Percentiles rank a stretch among this genome's conserved stretches.
phyloP scores from a whole-genome alignment of 2,888 invertebrate genomes.

The Idaea dimidiata region DNA sequence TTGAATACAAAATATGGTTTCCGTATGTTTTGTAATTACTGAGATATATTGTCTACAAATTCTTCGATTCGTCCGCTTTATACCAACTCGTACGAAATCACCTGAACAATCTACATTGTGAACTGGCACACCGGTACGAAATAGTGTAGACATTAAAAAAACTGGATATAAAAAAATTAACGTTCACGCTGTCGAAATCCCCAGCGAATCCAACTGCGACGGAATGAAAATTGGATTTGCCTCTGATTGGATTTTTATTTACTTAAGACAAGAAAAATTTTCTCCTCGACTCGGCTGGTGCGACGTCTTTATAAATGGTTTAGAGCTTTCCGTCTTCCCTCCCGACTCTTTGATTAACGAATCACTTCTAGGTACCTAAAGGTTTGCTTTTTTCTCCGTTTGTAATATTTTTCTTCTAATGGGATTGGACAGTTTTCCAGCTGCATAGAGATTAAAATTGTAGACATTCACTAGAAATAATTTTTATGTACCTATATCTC shows the following conservation, averaged over 20 bases:
- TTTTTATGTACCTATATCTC: too few species aligned
- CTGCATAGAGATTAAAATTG: background rate
- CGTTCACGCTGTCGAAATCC: conserved; percentile 56
- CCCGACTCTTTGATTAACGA: conserved; percentile 51
- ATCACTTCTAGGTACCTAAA: conserved; percentile 5
- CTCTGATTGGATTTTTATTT: conserved; percentile 81
- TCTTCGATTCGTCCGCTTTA: too few species aligned
- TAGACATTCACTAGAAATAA: too few species aligned
- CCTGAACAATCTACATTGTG: conserved; percentile 22
- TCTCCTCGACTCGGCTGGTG: conserved; percentile 36
- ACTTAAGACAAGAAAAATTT: conserved; percentile 81
- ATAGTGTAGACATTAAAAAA: conserved; percentile 69
- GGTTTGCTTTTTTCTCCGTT: conserved; percentile 2
- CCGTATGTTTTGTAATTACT: too few species aligned
- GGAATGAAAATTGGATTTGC: conserved; percentile 80
- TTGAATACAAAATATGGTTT: too few species aligned
- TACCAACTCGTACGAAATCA: conserved; percentile 20
- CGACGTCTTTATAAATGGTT: conserved; percentile 76
- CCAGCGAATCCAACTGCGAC: conserved; percentile 66
- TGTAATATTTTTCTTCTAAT: background rate
- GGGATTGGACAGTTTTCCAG: background rate
- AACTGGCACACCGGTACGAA: conserved; percentile 35
- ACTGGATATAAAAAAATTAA: conserved; percentile 55
- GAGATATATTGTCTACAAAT: too few species aligned
- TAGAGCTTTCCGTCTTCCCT: conserved; percentile 45